phyloP scores from a whole-genome alignment of 2,797 vertebrate species.

The Enteromius afrohamiltoni region DNA sequence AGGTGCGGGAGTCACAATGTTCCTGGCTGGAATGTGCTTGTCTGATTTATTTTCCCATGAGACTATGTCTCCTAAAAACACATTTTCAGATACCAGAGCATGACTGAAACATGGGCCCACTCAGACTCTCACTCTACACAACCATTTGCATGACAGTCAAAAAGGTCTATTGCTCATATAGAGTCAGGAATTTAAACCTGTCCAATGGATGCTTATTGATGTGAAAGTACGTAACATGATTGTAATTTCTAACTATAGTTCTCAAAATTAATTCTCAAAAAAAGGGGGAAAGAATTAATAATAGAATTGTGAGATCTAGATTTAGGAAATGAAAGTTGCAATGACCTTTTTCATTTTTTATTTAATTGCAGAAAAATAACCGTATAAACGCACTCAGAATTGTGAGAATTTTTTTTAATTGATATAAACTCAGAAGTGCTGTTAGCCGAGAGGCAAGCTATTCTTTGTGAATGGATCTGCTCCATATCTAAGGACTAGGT shows the following conservation, averaged over 20 bases:
- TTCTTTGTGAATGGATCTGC: not conserved
- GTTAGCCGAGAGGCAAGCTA: not conserved
- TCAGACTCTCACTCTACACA: not conserved
- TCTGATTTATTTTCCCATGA: slow-evolving; percentile 58
- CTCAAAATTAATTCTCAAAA: not conserved
- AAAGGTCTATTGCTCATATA: not conserved
- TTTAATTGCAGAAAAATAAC: not conserved
- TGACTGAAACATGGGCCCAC: not conserved
- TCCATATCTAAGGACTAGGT: not conserved
- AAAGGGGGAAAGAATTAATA: not conserved
- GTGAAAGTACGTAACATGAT: not conserved
- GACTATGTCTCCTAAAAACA: slow-evolving; percentile 42
- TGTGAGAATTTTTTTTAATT: not conserved
- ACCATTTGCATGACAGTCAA: not conserved
- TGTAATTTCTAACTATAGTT: not conserved
- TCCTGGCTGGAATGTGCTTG: slow-evolving; percentile 56
- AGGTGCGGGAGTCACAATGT: slow-evolving; percentile 47
- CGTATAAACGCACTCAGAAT: not conserved
- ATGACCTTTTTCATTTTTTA: no score
- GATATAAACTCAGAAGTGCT: not conserved
- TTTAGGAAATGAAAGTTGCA: no score
- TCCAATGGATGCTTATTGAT: not conserved
- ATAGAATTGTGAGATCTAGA: not conserved
- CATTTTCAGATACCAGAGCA: slow-evolving; percentile 7
- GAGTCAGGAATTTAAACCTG: not conserved